Evolutionary conservation across 1,140 invertebrate species (phyloP), one percentile per base, ranked within the genome.

Genomic region (Drosophila pseudoananassae): DNA sequence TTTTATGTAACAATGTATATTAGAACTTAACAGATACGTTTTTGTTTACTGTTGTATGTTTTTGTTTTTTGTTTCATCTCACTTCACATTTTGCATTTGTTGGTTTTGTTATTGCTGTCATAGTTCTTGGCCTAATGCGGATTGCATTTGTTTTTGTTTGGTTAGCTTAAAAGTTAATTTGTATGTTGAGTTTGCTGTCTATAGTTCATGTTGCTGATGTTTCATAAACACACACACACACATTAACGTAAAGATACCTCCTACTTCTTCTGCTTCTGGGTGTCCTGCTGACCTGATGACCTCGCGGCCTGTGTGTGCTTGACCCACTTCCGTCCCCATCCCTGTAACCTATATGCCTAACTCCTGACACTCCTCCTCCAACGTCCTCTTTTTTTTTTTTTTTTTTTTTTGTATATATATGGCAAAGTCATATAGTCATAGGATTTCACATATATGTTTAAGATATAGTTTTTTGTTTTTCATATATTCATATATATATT

Each of bases 401-500:
- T 47, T 54, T 31, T 23, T 70, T 50, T 70, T 36, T 38, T 74
- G 27, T 71, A 50, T 66, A 59, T 76, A 78, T 80, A 84, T 84
- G 80, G 81, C 80, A 80, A 84, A 84, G 76, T 84, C 81, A 84
- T 78, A 83, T 83, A 83, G 75, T 83, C 80, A 72, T 83, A 83
- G 80, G 80, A 84, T 84, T 83, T 85, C 72, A 83, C 65, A 84
- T 78, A 76, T 79, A 79, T 82, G 74, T 79, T 82, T 63, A 80
- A 85, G 81, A 77, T 85, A 85, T 72, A 59, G 43, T 46, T 60
- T 70, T 54, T 80, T 55, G 9, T 57, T 69, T 55, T 73, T 65
- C 14, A 78, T 78, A 68, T 53, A 77, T 51, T 58, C n/a, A 65
- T 57, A 73, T 71, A 73, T 45, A 73, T 66, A 63, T 64, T 69